phyloP scores from a whole-genome alignment of 1,140 invertebrate species.

The Xylocopa sonorina region DNA sequence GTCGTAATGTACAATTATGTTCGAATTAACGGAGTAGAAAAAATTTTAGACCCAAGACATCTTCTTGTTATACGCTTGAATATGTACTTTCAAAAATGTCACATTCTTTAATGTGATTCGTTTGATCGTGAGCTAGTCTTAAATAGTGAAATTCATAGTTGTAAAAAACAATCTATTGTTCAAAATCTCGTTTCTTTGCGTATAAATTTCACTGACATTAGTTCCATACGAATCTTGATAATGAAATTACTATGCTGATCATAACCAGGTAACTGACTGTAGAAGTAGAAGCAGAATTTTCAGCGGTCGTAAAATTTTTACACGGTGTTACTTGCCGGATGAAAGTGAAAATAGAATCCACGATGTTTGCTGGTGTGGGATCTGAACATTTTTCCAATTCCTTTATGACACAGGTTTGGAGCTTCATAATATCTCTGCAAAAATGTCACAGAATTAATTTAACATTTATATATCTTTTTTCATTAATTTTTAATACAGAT shows the following conservation, averaged over 20 bases:
- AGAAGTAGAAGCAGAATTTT: slow-evolving; percentile 30
- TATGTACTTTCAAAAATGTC: slow-evolving; percentile 30
- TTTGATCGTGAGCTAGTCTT: not conserved
- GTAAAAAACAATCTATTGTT: not conserved
- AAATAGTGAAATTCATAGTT: not conserved
- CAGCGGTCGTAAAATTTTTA: slow-evolving; percentile 60
- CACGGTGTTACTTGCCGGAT: slow-evolving; percentile 88
- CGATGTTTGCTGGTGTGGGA: slow-evolving; percentile 90
- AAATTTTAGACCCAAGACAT: not conserved
- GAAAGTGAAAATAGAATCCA: slow-evolving; percentile 89
- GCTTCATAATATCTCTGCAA: slow-evolving; percentile 82
- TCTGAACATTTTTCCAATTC: slow-evolving; percentile 87
- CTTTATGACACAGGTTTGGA: slow-evolving; percentile 86
- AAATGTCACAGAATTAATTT: slow-evolving; percentile 71
- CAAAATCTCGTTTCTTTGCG: slow-evolving; percentile 3
- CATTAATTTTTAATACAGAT: not conserved
- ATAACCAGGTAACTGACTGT: not conserved
- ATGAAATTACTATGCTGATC: not conserved
- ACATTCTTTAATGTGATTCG: not conserved
- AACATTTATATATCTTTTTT: not conserved
- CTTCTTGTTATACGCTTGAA: slow-evolving; percentile 3
- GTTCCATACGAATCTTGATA: slow-evolving; percentile 9
- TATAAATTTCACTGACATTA: slow-evolving; percentile 5
- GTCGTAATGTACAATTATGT: not conserved
- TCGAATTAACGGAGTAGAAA: not conserved